Conservation (phyloP, 2,113 vertebrate genomes). For the Sapayoa aenigma region DNA sequence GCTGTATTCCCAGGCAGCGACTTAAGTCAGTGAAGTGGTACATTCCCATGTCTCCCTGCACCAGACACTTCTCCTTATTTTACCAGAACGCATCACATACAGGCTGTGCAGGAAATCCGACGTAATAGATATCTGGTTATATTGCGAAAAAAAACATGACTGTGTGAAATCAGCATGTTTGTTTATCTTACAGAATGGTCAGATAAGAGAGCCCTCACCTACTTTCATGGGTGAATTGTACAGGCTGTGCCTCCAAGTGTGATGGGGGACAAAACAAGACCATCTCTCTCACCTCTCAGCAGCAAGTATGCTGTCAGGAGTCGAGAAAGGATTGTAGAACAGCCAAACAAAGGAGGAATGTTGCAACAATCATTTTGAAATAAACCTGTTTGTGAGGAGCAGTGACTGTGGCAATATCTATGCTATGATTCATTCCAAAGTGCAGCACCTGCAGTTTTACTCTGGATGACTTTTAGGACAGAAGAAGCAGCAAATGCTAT, state of each 20-base stretch:
- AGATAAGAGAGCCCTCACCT: neutral
- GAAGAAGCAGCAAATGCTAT: neutral
- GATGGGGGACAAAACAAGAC: neutral
- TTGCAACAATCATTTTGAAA: conserved; percentile 51
- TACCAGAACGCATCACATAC: neutral
- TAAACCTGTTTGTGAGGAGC: conserved; percentile 7
- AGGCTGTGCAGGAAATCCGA: neutral
- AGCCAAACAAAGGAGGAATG: conserved; percentile 3
- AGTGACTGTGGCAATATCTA: neutral
- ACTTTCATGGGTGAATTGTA: neutral
- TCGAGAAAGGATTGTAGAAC: neutral
- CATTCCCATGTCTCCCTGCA: neutral
- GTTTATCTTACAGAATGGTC: neutral
- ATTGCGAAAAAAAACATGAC: neutral
- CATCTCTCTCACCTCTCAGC: neutral
- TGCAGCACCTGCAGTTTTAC: neutral
- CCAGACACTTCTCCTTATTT: neutral
- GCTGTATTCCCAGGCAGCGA: neutral
- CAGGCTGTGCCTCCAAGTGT: neutral
- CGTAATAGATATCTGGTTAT: neutral
- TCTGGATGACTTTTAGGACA: neutral
- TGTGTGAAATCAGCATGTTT: neutral
- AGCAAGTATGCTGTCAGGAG: neutral
- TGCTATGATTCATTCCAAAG: neutral
- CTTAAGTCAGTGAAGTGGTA: neutral